Conservation (phyloP, 2,113 vertebrate genomes). For the Ciconia stormi region DNA sequence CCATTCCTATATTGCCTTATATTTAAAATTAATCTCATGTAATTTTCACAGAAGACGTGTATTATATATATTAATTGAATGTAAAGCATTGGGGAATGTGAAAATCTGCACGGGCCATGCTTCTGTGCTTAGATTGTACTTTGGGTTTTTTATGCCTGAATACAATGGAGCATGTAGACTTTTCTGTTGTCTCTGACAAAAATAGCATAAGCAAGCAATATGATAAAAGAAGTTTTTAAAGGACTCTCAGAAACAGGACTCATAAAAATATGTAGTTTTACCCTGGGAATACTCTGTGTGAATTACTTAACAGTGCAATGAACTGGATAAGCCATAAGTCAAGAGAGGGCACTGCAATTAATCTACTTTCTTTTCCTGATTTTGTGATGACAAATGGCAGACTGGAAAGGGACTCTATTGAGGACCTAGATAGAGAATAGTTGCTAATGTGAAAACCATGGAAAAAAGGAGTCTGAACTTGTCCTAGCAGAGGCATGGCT, state of each 20-base stretch:
- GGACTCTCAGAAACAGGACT: background rate
- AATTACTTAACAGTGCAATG: background rate
- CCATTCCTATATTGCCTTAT: background rate
- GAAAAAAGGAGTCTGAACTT: background rate
- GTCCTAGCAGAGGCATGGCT: background rate
- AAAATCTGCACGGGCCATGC: background rate
- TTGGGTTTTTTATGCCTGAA: background rate
- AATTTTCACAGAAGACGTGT: background rate
- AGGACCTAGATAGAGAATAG: background rate
- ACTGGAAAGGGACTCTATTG: background rate
- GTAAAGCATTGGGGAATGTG: background rate
- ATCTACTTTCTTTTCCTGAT: background rate
- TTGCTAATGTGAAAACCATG: background rate
- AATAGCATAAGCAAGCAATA: background rate
- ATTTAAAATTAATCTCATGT: conserved; percentile 10
- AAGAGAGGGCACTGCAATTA: background rate
- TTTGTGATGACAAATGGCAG: background rate
- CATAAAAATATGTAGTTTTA: background rate
- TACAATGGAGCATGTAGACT: background rate
- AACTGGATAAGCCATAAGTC: background rate
- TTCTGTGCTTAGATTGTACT: background rate
- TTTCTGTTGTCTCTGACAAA: background rate
- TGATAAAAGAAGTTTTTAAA: background rate
- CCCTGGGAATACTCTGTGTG: background rate
- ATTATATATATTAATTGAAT: background rate